Evolutionary conservation across 2,888 invertebrate species (phyloP), one percentile per base, ranked within the genome.

Genomic region (Ormyrus labotus): DNA sequence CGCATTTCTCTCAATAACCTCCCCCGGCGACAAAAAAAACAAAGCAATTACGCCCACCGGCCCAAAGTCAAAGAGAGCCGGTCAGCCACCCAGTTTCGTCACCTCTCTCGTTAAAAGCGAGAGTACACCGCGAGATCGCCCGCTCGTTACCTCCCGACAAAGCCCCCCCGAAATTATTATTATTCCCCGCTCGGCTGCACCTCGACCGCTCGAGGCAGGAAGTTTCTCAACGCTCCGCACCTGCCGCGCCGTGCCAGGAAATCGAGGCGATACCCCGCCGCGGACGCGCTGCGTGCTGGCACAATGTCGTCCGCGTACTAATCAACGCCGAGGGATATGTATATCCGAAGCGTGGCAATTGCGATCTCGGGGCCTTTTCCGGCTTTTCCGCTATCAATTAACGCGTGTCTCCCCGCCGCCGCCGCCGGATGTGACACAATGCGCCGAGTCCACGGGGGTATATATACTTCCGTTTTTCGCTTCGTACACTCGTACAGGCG

Each of bases 21-120:
- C 47, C 19, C 9, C 19, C 19, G n/a, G 4, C 11, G n/a, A 55
- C 34, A 13, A 34, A n/a, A 70, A 55, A 50, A 64, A 73, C 47
- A 74, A 65, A 47, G 50, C 65, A 65, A 74, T 65, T 74, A 74
- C 73, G 57, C 65, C 64, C 73, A 50, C 73, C 57, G 2, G 34
- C 19, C 19, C 19, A 19, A 19, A 19, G 9, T 7, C 9, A 45
- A 57, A 60, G 34, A 34, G 55, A 58, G 51, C 11, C 13, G 48
- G 50, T n/a, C 13, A 48, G 77, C 64, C 61, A 70, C 70, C 64
- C 50, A 65, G 65, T 77, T 77, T 77, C 77, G 64, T 77, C 70
- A 70, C 57, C 64, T 64, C 45, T 19, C 19, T 73, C 64, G 55
- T 73, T 73, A 74, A 74, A n/a, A 57, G 7, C 9, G 57, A 57